Conservation (phyloP, 2,113 vertebrate genomes). For the Leiothrix lutea region DNA sequence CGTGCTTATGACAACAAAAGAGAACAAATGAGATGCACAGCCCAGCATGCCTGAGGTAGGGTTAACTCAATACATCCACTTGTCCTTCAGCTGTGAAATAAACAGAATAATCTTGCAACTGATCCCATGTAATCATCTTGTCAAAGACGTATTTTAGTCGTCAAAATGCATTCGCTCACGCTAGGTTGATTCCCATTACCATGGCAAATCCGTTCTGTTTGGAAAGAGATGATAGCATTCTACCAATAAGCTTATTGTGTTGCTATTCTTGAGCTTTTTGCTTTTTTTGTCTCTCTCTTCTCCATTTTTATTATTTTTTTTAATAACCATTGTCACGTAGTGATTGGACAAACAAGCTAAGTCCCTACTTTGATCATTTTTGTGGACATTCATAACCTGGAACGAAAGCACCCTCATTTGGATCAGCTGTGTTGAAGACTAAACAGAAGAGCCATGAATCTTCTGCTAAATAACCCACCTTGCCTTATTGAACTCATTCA, state of each 20-base stretch:
- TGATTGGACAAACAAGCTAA: not conserved
- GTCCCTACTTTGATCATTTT: not conserved
- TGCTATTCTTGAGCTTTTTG: not conserved
- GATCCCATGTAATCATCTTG: conserved; percentile 37
- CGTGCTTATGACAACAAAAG: not conserved
- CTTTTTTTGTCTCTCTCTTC: fast-evolving
- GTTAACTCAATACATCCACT: not conserved
- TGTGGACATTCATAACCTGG: not conserved
- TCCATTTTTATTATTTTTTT: not conserved
- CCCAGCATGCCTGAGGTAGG: not conserved
- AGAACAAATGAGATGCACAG: not conserved
- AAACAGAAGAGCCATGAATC: not conserved
- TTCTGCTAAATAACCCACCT: conserved; percentile 17
- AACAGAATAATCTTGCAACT: conserved; percentile 29
- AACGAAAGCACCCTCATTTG: not conserved
- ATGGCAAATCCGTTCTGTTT: not conserved
- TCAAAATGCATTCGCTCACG: conserved; percentile 39
- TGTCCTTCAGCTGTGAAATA: conserved; percentile 40
- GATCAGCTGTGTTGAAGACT: not conserved
- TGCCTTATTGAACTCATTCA: not conserved
- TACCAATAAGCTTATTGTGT: not conserved
- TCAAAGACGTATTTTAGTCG: conserved; percentile 44
- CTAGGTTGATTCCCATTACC: conserved; percentile 32
- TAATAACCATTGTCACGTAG: not conserved
- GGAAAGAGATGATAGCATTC: not conserved